phyloP scores from a whole-genome alignment of 2,888 invertebrate species.

The Macropis europaea region DNA sequence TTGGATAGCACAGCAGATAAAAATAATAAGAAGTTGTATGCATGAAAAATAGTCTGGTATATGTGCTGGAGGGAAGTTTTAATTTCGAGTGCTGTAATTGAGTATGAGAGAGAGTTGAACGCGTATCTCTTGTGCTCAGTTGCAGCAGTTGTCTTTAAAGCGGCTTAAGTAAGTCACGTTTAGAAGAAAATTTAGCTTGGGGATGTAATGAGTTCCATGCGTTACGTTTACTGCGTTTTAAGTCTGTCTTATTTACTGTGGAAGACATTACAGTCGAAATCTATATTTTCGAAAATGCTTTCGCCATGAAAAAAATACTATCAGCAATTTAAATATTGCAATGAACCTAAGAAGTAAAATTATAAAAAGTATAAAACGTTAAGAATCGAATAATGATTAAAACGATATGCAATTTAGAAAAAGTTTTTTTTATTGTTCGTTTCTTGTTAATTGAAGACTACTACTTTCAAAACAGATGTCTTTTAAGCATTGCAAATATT shows the following conservation, averaged over 20 bases:
- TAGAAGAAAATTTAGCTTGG: conserved; percentile 31
- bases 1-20: conserved; percentile 1
- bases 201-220: conserved; percentile 32
- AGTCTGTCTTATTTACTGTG: neutral
- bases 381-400: too few relatives aligned
- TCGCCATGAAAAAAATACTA: too few relatives aligned
- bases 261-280: too few relatives aligned
- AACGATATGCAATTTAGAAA: too few relatives aligned
- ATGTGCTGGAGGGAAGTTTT: conserved; percentile 15
- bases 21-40: conserved; percentile 19
- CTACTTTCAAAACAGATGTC: too few relatives aligned
- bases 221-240: conserved; percentile 20
- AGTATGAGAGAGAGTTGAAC: conserved; percentile 16
- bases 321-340: too few relatives aligned
- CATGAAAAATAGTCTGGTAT: conserved; percentile 10
- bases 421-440: too few relatives aligned
- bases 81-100: conserved; percentile 32
- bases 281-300: too few relatives aligned
- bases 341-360: too few relatives aligned
- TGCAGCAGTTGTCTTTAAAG: conserved; percentile 45
- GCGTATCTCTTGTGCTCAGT: conserved; percentile 24
- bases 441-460: too few relatives aligned
- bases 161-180: conserved; percentile 46
- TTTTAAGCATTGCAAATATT: too few relatives aligned
- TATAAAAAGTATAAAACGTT: too few relatives aligned